Percentiles rank a stretch among this genome's conserved stretches.
These are phyloP conservation scores for Heterotilapia buettikoferi DNA, from an alignment of 2,113 vertebrate genomes.

Conservation along the genomic window DNA sequence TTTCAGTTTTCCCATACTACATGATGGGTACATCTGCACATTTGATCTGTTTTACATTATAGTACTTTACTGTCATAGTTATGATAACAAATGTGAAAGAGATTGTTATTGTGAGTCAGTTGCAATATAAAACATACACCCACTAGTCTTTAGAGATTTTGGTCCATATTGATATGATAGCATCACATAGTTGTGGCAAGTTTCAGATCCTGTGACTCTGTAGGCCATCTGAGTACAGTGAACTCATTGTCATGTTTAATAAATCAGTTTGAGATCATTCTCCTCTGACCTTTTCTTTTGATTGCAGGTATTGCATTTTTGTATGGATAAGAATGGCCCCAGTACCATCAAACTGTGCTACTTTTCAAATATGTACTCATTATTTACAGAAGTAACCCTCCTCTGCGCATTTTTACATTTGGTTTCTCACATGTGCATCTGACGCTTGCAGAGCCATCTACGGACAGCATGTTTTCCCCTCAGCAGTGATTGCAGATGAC, in stretches of 20 bases:
- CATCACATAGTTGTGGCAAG: background rate
- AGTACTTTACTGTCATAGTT: background rate
- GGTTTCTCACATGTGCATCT: background rate
- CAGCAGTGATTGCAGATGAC: background rate
- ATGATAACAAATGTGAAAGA: background rate
- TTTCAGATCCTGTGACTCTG: background rate
- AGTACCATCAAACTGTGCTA: background rate
- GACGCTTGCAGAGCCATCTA: background rate
- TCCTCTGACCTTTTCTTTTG: background rate
- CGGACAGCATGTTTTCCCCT: background rate
- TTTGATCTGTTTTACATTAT: background rate
- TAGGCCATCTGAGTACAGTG: background rate
- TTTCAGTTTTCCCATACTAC: background rate
- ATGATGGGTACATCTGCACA: background rate
- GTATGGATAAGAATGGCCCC: background rate
- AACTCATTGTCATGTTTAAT: background rate
- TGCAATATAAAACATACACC: background rate
- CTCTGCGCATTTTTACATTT: background rate
- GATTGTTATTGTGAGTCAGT: background rate
- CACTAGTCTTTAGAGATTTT: background rate
- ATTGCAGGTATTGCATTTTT: background rate
- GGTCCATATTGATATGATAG: background rate
- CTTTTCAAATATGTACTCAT: background rate
- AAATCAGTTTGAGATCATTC: background rate
- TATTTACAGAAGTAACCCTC: background rate